Evolutionary conservation across 1,140 invertebrate species (phyloP).

Genomic region (Papilio helenus): DNA sequence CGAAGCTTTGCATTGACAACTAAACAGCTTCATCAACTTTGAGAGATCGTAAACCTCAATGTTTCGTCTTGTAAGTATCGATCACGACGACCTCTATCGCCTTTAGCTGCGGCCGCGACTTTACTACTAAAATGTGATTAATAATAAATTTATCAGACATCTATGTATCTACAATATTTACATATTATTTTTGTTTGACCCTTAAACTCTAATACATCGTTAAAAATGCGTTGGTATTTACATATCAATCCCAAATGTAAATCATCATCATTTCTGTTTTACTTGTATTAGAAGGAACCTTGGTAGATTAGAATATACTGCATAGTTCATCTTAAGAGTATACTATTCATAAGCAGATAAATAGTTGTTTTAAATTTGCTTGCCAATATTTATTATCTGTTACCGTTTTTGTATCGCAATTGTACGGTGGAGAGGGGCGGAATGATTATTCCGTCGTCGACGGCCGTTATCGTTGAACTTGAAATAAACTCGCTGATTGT

Average conservation of each 20-base stretch:
- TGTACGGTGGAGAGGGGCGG: neutral
- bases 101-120: neutral
- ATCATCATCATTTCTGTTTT: neutral
- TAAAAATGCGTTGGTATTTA: neutral
- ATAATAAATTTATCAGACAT: neutral
- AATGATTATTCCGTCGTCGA: neutral
- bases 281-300: neutral
- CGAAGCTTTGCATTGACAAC: slow-evolving; percentile 18
- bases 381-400: neutral
- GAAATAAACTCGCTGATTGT: slow-evolving; percentile 59
- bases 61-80: slow-evolving; percentile 3
- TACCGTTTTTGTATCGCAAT: neutral
- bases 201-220: neutral
- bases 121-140: slow-evolving; percentile 3
- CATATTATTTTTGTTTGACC: slow-evolving; percentile 13
- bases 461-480: slow-evolving; percentile 66
- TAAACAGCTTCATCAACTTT: slow-evolving; percentile 25
- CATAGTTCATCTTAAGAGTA: neutral
- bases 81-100: slow-evolving; percentile 14
- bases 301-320: neutral
- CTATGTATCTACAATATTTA: neutral
- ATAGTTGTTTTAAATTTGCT: neutral
- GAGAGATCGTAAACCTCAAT: slow-evolving; percentile 17
- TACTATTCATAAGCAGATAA: neutral
- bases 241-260: neutral